Percentiles rank a stretch among this genome's conserved stretches.
Evolutionary conservation across 2,797 vertebrate species (phyloP).

Genomic region (Pangasius macronema): DNA sequence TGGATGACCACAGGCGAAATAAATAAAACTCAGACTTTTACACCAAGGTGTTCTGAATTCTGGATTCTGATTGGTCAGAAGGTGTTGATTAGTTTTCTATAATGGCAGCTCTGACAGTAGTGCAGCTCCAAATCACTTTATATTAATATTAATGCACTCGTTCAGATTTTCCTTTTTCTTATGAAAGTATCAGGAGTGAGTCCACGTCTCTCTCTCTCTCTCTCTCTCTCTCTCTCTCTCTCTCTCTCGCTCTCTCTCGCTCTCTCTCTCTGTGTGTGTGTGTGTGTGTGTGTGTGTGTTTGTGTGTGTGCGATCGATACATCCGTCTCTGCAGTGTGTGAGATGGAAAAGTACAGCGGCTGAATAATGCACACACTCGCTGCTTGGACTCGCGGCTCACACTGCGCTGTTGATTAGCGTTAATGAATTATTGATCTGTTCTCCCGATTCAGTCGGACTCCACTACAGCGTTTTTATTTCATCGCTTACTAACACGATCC

Average conservation of each 20-base stretch:
- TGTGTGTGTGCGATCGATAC: slow-evolving; percentile 6
- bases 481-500: neutral
- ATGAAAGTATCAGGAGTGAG: neutral
- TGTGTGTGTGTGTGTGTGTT: neutral
- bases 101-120: neutral
- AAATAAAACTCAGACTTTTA: neutral
- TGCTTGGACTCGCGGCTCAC: neutral
- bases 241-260: no score
- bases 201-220: no score
- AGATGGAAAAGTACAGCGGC: slow-evolving; percentile 11
- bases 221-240: no score
- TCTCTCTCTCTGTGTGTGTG: no score
- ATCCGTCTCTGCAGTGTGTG: neutral
- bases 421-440: slow-evolving; percentile 27
- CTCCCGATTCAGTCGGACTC: neutral
- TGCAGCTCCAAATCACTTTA: neutral
- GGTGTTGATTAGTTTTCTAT: neutral
- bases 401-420: slow-evolving; percentile 5
- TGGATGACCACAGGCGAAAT: no score
- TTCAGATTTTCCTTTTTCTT: neutral
- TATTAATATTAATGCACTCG: neutral
- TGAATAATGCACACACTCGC: slow-evolving; percentile 25
- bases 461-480: neutral
- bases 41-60: neutral
- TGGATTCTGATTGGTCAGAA: neutral